Conservation (phyloP, 2,888 invertebrate genomes). For the Lithophane ornitopus region DNA sequence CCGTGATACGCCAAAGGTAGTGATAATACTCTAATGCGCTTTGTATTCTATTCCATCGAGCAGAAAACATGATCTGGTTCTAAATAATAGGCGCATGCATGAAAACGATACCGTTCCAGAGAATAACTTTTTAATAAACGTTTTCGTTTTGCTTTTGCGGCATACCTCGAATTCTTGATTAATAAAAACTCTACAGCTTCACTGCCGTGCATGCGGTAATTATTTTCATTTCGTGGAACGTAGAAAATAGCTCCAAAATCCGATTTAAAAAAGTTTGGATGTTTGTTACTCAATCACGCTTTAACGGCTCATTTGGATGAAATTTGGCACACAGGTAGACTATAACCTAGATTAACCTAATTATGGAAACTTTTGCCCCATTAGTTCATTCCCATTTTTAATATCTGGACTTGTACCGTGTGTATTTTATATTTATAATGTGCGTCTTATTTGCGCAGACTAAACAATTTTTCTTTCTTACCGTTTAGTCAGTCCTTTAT, state of each 20-base stretch:
- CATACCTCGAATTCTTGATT: background rate
- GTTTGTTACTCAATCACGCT: background rate
- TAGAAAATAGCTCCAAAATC: background rate
- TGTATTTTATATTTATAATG: background rate
- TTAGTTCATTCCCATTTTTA: background rate
- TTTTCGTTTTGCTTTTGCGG: background rate
- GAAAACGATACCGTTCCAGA: slow-evolving; percentile 29
- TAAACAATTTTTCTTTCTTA: background rate
- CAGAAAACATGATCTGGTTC: slow-evolving; percentile 74
- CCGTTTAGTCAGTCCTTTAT: background rate
- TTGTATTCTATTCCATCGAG: slow-evolving; percentile 76
- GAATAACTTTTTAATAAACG: slow-evolving; percentile 19
- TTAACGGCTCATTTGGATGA: background rate
- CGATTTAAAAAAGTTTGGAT: background rate
- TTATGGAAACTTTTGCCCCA: background rate
- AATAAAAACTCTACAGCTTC: background rate
- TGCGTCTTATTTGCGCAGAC: background rate
- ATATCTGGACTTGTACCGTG: background rate
- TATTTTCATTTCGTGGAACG: background rate
- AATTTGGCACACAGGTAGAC: background rate
- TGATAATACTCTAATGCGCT: slow-evolving; percentile 69
- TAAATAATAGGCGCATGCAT: slow-evolving; percentile 57
- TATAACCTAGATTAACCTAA: background rate
- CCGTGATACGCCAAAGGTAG: slow-evolving; percentile 66
- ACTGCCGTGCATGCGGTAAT: background rate